Percentiles rank a stretch among this genome's conserved stretches.
phyloP scores from a whole-genome alignment of 2,113 vertebrate genomes.

The Seriola rivoliana region DNA sequence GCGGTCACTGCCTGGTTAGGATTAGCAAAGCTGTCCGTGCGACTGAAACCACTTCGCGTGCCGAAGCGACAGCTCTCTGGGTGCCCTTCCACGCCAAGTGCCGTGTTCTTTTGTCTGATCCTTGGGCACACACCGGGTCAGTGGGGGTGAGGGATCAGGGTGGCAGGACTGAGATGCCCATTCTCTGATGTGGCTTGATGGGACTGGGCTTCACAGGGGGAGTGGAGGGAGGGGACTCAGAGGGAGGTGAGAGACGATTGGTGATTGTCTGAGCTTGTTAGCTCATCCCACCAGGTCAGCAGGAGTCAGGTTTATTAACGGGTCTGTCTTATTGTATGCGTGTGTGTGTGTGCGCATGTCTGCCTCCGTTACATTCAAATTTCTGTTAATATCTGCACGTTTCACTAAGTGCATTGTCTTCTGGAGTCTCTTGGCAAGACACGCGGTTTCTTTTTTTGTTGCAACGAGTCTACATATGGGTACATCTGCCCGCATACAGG shows the following conservation, averaged over 20 bases:
- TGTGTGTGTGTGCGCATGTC: conserved; percentile 37
- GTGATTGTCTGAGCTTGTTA: conserved; percentile 75
- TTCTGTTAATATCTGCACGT: conserved; percentile 10
- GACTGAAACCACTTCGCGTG: conserved; percentile 68
- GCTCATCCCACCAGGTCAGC: conserved; percentile 58
- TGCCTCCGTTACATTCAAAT: conserved; percentile 25
- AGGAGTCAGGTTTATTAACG: conserved; percentile 57
- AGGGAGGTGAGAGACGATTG: conserved; percentile 61
- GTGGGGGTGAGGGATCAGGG: conserved; percentile 60
- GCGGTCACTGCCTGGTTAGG: conserved; percentile 51
- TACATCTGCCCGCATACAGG: conserved; percentile 35
- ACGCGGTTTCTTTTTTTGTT: conserved; percentile 1
- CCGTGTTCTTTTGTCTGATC: conserved; percentile 71
- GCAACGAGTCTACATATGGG: conserved; percentile 45
- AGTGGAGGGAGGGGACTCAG: conserved; percentile 38
- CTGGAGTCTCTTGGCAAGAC: not conserved
- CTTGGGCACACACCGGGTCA: conserved; percentile 62
- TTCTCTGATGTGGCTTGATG: conserved; percentile 74
- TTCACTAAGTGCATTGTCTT: conserved; percentile 18
- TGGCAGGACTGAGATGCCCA: conserved; percentile 71
- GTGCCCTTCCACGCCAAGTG: conserved; percentile 51
- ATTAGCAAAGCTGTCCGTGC: conserved; percentile 65
- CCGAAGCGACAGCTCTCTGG: conserved; percentile 64
- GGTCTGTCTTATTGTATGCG: conserved; percentile 3
- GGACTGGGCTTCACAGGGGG: conserved; percentile 50